These are phyloP conservation scores for Caenorhabditis sp. DNA, from an alignment of 2,888 invertebrate species.

Conservation along the genomic window DNA sequence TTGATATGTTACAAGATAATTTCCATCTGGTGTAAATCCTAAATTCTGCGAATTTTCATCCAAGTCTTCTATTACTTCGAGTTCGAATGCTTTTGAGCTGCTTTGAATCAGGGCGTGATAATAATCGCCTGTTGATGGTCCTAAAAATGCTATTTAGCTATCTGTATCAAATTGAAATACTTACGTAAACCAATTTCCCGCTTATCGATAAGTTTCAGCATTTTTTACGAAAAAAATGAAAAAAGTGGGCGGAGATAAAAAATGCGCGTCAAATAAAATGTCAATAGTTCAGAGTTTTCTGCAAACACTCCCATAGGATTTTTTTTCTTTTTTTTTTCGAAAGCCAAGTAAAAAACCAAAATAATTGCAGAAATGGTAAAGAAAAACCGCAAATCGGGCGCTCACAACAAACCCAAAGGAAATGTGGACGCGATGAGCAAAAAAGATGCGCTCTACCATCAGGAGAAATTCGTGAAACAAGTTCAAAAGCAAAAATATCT, in stretches of 20 bases:
- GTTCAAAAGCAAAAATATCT: constrained; percentile 35
- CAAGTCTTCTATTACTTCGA: neutral
- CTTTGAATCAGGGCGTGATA: neutral
- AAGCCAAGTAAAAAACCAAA: neutral
- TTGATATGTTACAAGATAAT: neutral
- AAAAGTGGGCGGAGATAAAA: neutral
- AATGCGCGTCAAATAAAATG: neutral
- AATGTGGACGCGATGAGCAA: constrained; percentile 9
- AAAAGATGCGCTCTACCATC: constrained; percentile 38
- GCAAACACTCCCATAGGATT: neutral
- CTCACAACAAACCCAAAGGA: neutral
- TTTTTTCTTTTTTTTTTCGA: neutral
- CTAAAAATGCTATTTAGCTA: neutral
- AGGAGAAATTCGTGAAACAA: constrained; percentile 34
- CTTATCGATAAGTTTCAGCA: neutral
- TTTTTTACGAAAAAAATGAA: neutral
- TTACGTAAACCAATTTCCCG: neutral
- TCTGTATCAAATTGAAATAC: no score
- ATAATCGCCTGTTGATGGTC: neutral
- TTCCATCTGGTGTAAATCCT: neutral
- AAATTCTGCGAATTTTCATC: neutral
- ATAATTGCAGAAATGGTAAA: neutral
- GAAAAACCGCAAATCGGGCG: neutral
- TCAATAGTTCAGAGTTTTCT: neutral
- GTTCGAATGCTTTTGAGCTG: neutral